Evolutionary conservation across 1,140 invertebrate species (phyloP).

Genomic region (Sitobion miscanthi): DNA sequence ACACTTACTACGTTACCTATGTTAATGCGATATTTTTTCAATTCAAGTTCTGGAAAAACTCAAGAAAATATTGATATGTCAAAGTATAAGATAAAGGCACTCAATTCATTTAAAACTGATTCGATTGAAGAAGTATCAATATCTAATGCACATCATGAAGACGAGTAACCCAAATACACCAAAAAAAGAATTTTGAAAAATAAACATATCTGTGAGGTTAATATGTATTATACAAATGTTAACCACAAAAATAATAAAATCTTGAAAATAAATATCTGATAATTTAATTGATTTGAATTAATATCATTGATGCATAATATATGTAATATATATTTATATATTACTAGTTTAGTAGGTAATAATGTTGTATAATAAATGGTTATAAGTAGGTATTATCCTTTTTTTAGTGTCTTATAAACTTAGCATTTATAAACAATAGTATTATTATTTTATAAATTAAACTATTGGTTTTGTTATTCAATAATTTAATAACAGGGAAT

Average conservation of each 20-base stretch:
- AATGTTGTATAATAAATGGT: background rate
- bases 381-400: too few species aligned
- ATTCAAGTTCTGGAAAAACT: background rate
- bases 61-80: background rate
- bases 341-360: background rate
- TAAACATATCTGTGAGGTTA: background rate
- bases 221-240: background rate
- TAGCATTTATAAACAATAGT: too few species aligned
- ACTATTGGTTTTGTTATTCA: too few species aligned
- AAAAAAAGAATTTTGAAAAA: background rate
- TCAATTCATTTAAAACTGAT: background rate
- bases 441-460: too few species aligned
- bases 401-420: too few species aligned
- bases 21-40: background rate
- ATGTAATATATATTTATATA: background rate
- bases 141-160: background rate
- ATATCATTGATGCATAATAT: background rate
- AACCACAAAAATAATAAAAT: background rate
- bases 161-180: background rate
- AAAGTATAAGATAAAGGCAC: background rate
- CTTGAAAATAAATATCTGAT: background rate
- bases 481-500: too few species aligned
- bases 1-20: too few species aligned
- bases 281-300: background rate
- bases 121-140: background rate